These are phyloP conservation scores for Tipula helvola DNA, from an alignment of 2,888 invertebrate genomes.

Conservation along the genomic window DNA sequence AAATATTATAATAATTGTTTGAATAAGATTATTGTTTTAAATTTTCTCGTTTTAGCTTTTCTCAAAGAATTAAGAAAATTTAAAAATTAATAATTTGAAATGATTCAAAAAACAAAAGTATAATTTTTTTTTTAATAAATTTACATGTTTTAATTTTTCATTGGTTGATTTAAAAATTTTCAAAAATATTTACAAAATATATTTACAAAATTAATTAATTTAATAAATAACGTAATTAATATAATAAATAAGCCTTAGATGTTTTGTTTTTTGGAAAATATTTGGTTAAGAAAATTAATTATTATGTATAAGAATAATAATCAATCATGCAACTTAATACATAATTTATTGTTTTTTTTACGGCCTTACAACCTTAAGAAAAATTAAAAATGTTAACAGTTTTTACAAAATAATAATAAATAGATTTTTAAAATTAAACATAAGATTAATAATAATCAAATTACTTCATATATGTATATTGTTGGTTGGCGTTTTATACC, in stretches of 20 bases:
- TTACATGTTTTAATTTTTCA: background rate
- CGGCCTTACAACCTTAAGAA: background rate
- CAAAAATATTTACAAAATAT: background rate
- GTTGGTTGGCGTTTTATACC: background rate
- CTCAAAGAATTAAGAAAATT: background rate
- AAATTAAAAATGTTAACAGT: conserved; percentile 4
- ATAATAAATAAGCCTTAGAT: background rate
- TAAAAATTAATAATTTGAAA: background rate
- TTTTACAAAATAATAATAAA: background rate
- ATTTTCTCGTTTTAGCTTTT: background rate
- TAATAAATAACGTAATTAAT: background rate
- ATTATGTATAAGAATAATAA: background rate
- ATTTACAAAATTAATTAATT: too few relatives aligned
- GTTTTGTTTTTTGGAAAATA: background rate
- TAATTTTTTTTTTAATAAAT: background rate
- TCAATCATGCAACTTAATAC: background rate
- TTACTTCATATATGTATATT: background rate
- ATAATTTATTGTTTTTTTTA: background rate
- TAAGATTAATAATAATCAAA: background rate
- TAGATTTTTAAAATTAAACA: background rate
- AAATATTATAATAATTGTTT: background rate
- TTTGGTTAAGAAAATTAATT: background rate
- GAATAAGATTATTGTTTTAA: background rate
- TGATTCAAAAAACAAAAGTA: background rate
- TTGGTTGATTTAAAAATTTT: background rate